Base-by-base conservation (phyloP, 2,888 invertebrate species). In the Seira sanloemensis region DNA sequence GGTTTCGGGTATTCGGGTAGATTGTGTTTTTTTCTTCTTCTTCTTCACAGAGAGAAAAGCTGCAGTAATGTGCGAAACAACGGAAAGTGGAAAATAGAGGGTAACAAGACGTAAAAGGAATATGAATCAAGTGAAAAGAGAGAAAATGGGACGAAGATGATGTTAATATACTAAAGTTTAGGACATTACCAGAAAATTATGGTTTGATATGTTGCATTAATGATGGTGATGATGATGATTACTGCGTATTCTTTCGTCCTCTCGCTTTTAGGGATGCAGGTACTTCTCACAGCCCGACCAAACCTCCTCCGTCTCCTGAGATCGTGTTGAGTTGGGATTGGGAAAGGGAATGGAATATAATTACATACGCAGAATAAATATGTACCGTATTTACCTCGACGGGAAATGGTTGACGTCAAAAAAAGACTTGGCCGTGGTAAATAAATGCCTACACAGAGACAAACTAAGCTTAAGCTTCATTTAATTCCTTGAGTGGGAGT, bases 81-180 rank as follows among this genome's bases (percentile, higher is more conserved):
- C 62, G 23, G 62, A 62, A 62, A 62, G 12, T 19, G n/a, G 62
- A 62, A 62, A 62, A 62, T 62, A 23, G 62, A 62, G 62, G 62
- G 62, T 62, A 62, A 62, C 62, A 62, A 62, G 62, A 62, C 62
- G 62, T 62, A 62, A 62, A 62, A 62, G 62, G 62, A 62, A 62
- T 62, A 62, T 62, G 62, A 62, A 62, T 62, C 62, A 62, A 62
- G 62, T 62, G 62, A n/a, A 62, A 2, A 62, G 62, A n/a, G 23
- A 12, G 62, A 62, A 62, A 62, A 62, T 62, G 62, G 62, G n/a
- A 62, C 62, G 62, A 62, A 62, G 62, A 62, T 62, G 62, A 62
- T 62, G 62, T 62, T 62, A 62, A 62, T 62, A 62, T 23, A 62
- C 62, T 62, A 19, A 62, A 62, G 21, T 62, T 62, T 23, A 62